Evolutionary conservation across 2,888 invertebrate genomes (phyloP).

Genomic region (Frankliniella intonsa): DNA sequence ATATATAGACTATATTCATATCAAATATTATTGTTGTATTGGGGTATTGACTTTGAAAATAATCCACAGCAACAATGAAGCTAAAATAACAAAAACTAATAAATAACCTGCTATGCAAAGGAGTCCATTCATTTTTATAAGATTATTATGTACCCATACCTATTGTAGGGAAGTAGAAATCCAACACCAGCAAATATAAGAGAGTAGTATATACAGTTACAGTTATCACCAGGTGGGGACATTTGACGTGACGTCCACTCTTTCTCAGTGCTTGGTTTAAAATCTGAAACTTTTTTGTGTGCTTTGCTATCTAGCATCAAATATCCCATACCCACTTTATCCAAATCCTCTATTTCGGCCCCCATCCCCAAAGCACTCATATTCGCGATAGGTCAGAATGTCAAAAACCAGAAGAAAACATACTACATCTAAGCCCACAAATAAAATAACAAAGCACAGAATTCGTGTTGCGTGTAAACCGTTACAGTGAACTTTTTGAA

Average conservation of each 20-base stretch:
- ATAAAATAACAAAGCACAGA: no score
- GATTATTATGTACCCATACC: slow-evolving; percentile 51
- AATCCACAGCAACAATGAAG: slow-evolving; percentile 91
- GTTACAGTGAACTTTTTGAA: no score
- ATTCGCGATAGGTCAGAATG: not conserved
- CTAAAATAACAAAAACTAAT: slow-evolving; percentile 50
- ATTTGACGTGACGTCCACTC: slow-evolving; percentile 46
- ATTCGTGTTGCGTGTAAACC: no score
- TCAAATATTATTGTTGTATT: slow-evolving; percentile 83
- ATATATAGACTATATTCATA: slow-evolving; percentile 87
- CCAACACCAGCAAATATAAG: slow-evolving; percentile 82
- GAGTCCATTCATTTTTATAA: not conserved
- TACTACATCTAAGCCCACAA: no score
- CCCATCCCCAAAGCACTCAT: slow-evolving; percentile 12
- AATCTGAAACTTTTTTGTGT: not conserved
- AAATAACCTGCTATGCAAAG: not conserved
- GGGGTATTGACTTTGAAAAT: slow-evolving; percentile 80
- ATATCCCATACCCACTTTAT: slow-evolving; percentile 17
- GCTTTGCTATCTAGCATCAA: slow-evolving; percentile 3
- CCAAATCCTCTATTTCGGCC: slow-evolving; percentile 9
- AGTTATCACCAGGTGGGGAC: slow-evolving; percentile 65
- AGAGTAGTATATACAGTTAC: slow-evolving; percentile 67
- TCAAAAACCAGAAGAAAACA: no score
- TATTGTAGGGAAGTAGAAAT: slow-evolving; percentile 87
- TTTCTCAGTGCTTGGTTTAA: slow-evolving; percentile 12